Evolutionary conservation across 2,797 vertebrate species (phyloP), one percentile per base, ranked within the genome.

Genomic region (Enteromius viviparus): DNA sequence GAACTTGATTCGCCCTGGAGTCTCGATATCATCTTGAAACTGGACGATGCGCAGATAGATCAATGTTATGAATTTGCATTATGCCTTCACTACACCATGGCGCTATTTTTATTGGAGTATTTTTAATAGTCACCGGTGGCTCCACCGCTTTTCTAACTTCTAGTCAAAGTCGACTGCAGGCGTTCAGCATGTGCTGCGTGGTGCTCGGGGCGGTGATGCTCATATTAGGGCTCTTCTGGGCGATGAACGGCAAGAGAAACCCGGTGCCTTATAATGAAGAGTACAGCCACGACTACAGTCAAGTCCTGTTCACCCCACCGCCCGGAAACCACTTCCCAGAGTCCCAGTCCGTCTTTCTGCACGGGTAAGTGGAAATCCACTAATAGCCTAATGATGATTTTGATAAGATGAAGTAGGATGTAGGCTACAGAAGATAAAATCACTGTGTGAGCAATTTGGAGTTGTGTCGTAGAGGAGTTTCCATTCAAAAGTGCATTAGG

Each of bases 21-120:
- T 71, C 21, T 70, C 26, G 23, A 60, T 34, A 14, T 74, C 80
- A 53, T 47, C 32, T 51, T 45, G 72, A 51, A 64, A 53, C 76
- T 47, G 26, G 37, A 49, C 45, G 45, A 40, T 75, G 62, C 76
- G 49, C 85, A 90, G 34, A 80, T 64, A 78, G 88, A 91, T 87
- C 76, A 60, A 65, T 79, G 42, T 23, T 68, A 64, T 55, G 72
- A 82, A 53, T 12, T 58, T 55, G 85, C 89, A 93, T 82, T 85
- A 96, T 96, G 95, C 94, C 94, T 88, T 95, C 94, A 71, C 88
- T 96, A 85, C 94, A 96, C 84, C 94, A 96, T 55, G 94, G 93
- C 82, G 92, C 94, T 84, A 94, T 96, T 86, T 94, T 96, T 76
- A 83, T 95, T 32, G 95, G 95, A 85, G 92, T 93, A 87, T 95